Base-by-base conservation (phyloP, 2,888 invertebrate genomes). In the Pyrrhosoma nymphula region DNA sequence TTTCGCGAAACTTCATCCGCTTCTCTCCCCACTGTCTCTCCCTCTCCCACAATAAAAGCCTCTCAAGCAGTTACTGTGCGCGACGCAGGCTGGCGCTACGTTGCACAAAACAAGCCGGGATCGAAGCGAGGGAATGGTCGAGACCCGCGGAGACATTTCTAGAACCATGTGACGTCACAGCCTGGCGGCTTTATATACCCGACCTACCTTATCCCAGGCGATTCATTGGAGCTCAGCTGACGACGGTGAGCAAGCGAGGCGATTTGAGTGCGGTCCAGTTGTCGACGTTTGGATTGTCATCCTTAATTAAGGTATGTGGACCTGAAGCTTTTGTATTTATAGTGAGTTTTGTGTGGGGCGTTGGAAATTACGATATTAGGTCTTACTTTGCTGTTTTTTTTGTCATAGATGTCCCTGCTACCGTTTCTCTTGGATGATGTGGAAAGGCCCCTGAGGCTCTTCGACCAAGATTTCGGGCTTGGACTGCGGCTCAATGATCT, bases 401-500 rank as follows among this genome's bases (percentile, higher is more conserved):
- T 18, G 26, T 88, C 89, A 23, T 75, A 95, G 95, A 95, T 95
- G 95, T 95, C 95, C 23, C 55, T 95, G 10, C 47, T 95, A 2
- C 95, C 95, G 16, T 63, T 95, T 23, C 35, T 95, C 16, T 60
- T 95, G 93, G 95, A 95, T 18, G 95, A 95, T 0, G 20, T 88
- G 55, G 88, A 75, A 0, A 56, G 88, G 23, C 95, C 95, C 0
- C 47, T 95, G 30, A 88, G 91, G 39, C 63, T 95, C n/a, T 95
- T 95, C 95, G 95, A 95, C 39, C 95, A 95, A n/a, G 93, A 95
- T 88, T 95, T 95, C 39, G 95, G 95, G 23, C 88, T 95, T 14
- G 95, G 95, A 26, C 23, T 95, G 95, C 47, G 93, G 30, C 16
- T 95, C 18, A 95, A 47, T 14, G 93, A 95, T 47, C 56, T 93